Percentiles rank a stretch among this genome's conserved stretches.
These are phyloP conservation scores for Coremacera marginata DNA, from an alignment of 2,888 invertebrate species.

Conservation along the genomic window DNA sequence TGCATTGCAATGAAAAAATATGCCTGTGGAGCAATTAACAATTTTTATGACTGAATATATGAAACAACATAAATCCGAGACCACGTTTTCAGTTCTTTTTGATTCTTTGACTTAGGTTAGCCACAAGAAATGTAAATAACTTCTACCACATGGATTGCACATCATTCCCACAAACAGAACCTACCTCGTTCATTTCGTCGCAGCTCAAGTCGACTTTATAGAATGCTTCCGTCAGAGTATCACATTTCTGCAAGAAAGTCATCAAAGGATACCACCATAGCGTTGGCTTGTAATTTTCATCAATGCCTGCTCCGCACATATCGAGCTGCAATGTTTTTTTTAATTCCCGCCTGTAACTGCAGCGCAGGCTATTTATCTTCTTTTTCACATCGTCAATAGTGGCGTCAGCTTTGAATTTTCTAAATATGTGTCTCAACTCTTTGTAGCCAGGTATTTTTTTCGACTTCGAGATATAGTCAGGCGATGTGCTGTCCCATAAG, in stretches of 20 bases:
- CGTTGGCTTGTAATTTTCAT: neutral
- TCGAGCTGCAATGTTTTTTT: neutral
- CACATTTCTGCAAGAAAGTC: neutral
- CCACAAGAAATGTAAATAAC: too few relatives aligned
- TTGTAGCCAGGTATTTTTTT: slow-evolving; percentile 1
- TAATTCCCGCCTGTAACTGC: neutral
- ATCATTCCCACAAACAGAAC: neutral
- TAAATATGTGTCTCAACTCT: neutral
- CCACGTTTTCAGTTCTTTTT: too few relatives aligned
- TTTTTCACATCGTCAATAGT: neutral
- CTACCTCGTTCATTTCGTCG: neutral
- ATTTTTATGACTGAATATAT: too few relatives aligned
- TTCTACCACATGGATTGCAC: too few relatives aligned
- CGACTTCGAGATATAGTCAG: neutral
- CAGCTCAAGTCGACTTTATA: neutral
- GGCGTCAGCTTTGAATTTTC: neutral
- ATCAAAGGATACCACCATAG: neutral
- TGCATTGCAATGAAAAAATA: too few relatives aligned
- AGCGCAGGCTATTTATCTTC: neutral
- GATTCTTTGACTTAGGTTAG: too few relatives aligned
- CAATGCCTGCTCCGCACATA: neutral
- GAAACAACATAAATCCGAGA: too few relatives aligned
- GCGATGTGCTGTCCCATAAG: neutral
- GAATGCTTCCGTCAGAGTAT: neutral
- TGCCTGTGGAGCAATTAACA: too few relatives aligned